These are phyloP conservation scores for Orthosia gracilis DNA, from an alignment of 2,888 invertebrate species.

Conservation along the genomic window DNA sequence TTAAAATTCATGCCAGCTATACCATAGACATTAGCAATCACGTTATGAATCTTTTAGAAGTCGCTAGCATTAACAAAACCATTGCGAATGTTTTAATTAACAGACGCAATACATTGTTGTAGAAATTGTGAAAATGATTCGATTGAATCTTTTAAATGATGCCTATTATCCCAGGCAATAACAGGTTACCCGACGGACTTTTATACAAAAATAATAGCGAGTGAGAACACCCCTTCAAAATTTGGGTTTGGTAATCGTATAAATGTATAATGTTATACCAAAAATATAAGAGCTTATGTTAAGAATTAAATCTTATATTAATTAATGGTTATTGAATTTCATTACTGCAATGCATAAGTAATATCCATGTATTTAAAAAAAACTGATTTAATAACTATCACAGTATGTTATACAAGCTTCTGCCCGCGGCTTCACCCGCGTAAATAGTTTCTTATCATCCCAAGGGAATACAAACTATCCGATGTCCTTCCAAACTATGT, in stretches of 20 bases:
- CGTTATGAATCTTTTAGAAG: conserved; percentile 69
- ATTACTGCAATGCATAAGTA: background rate
- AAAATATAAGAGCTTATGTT: background rate
- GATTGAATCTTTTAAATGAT: conserved; percentile 80
- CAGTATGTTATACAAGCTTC: no score
- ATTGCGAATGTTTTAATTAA: conserved; percentile 68
- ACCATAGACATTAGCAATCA: conserved; percentile 56
- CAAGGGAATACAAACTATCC: no score
- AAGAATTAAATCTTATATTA: background rate
- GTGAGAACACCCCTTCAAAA: background rate
- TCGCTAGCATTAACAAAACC: conserved; percentile 70
- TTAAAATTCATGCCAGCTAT: conserved; percentile 57
- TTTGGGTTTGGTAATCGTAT: background rate
- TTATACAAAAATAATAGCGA: background rate
- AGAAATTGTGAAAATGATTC: conserved; percentile 69
- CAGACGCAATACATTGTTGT: conserved; percentile 46
- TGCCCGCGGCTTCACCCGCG: no score
- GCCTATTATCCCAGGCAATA: conserved; percentile 71
- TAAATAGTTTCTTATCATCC: no score
- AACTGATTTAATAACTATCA: background rate
- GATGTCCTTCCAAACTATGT: no score
- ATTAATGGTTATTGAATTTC: background rate
- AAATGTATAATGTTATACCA: background rate
- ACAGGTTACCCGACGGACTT: conserved; percentile 55
- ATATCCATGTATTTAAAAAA: background rate